Base-by-base conservation (phyloP, 2,797 vertebrate species). In the Rhinoraja longicauda region DNA sequence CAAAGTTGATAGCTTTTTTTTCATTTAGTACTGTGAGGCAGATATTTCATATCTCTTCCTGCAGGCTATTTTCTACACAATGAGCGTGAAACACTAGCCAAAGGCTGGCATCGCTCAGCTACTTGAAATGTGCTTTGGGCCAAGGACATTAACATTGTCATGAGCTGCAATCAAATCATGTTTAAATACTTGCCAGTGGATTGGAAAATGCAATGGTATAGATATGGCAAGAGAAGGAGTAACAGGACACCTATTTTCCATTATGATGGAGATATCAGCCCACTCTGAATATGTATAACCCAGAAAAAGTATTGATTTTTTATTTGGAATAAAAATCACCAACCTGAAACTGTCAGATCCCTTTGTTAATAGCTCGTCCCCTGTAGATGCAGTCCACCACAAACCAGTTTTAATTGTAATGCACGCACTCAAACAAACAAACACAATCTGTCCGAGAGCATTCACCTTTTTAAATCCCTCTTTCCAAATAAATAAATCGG, bases 301-400 rank as follows among this genome's bases (percentile, higher is more conserved):
- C 96, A 97, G 98, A 98, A 97, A 98, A 98, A 96, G 95, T 98
- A 99, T 99, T 98, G 98, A 99, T 99, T 99, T 98, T 98, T 99
- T 97, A 99, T 99, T 98, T 96, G 96, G 96, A 96, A 96, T 96
- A 97, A 97, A 98, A 98, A 97, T 98, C 97, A 96, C 97, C 98
- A 98, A 98, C 98, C 98, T 98, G 97, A 98, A 99, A 98, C 98
- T 98, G 98, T 99, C 98, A 99, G 97, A 98, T 97, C 97, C 97
- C 97, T 97, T 98, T 98, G 98, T 98, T 98, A 98, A 98, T 97
- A 98, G 97, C 97, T 98, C 98, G 97, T 98, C 98, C 97, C 97
- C 96, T 96, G 95, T 95, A 96, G 96, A 95, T 95, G 94, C 94
- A 95, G 95, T 95, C 95, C 94, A 95, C 95, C 97, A 97, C 97